Base-by-base conservation (phyloP, 2,113 vertebrate genomes). In the Abramis brama region DNA sequence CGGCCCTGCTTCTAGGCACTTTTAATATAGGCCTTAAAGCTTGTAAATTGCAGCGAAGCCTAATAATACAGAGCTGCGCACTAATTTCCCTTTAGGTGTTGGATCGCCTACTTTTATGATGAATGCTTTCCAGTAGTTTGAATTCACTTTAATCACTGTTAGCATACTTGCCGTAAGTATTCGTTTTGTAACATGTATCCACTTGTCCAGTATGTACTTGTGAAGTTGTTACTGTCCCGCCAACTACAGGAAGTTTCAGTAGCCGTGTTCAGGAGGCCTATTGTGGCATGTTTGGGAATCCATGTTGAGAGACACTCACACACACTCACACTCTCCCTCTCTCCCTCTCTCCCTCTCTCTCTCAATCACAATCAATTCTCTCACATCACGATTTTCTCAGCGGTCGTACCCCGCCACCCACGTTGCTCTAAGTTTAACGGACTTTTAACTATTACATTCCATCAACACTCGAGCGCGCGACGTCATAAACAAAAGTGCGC, bases 241-340 rank as follows among this genome's bases (percentile, higher is more conserved):
- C 82, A 73, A 73, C 66, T 57, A 43, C 45, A 73, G 68, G 66
- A 59, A 83, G 82, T 83, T 73, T 83, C 79, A 47, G 79, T 64
- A 81, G 79, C 79, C 8, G 59, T 74, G 11, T 30, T 73, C 55
- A 50, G 30, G 43, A 45, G 45, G 57, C 85, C 79, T 59, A 33
- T 50, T 73, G 76, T 82, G 70, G 84, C 55, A 78, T 83, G 78
- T 86, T 86, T 50, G 50, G 83, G 85, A 88, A 87, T 87, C 87
- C 74, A 81, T 87, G 82, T 85, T 84, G 75, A 64, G 64, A 43
- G 8, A 43, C 43, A 9, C 43, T 10, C 43, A 43, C 39, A 43
- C 39, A 43, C 8, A 9, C 68, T 25, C 25, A 3, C 83, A 4
- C 17, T 82, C 19, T 52, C 17, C n/a, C 59, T 25, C 60, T 47